Percentiles rank a stretch among this genome's conserved stretches.
Conservation (phyloP, 2,797 vertebrate species). For the Brachymystax lenok region DNA sequence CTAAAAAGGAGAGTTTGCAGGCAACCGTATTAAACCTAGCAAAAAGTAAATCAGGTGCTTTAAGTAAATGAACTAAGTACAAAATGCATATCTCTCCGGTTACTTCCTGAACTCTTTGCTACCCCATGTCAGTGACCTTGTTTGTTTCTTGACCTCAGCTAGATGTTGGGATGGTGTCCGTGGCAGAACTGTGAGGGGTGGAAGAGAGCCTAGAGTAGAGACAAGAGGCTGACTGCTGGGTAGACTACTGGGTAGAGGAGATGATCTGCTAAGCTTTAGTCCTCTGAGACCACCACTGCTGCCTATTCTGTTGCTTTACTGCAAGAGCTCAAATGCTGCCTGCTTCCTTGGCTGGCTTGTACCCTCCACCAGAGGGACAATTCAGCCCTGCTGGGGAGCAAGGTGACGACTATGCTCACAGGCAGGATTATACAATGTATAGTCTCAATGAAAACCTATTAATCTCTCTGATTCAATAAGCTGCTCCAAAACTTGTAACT, state of each 20-base stretch:
- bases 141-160: background rate
- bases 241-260: background rate
- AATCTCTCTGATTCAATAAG: too few relatives aligned
- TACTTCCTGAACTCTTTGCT: background rate
- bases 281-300: background rate
- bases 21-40: conserved; percentile 12
- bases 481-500: too few relatives aligned
- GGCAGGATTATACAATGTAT: too few relatives aligned
- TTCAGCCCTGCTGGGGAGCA: too few relatives aligned
- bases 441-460: too few relatives aligned
- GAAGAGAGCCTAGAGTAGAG: background rate
- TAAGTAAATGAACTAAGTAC: background rate
- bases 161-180: background rate
- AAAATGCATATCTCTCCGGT: background rate
- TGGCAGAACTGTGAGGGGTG: background rate
- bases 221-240: background rate
- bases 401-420: too few relatives aligned
- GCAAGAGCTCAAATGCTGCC: background rate
- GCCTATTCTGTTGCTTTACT: background rate
- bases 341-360: too few relatives aligned
- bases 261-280: background rate
- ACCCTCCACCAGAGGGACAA: too few relatives aligned
- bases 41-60: background rate
- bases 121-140: background rate
- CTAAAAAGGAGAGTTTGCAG: background rate